A percentile compares a stretch with the other conserved stretches of the same genome.
Evolutionary conservation across 2,113 vertebrate genomes (phyloP).

Genomic region (Bagarius yarrelli): DNA sequence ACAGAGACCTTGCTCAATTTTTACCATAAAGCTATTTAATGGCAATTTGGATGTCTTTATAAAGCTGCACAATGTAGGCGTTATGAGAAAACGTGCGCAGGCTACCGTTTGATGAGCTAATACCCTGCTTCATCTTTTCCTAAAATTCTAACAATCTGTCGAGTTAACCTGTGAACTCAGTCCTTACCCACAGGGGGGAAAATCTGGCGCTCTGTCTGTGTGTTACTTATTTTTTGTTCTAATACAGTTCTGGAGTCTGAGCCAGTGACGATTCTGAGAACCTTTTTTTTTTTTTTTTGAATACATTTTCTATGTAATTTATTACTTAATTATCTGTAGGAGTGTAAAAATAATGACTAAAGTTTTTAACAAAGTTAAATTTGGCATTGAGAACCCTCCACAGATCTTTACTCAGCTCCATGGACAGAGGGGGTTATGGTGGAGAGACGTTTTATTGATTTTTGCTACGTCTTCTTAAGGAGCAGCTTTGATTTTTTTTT

Average conservation of each 20-base stretch:
- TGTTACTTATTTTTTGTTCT: background rate
- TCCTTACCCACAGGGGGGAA: slow-evolving; percentile 29
- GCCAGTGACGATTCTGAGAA: background rate
- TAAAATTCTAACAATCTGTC: slow-evolving; percentile 34
- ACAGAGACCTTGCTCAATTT: slow-evolving; percentile 85
- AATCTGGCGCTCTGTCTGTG: slow-evolving; percentile 1
- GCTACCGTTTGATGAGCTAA: slow-evolving; percentile 69
- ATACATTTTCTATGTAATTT: background rate
- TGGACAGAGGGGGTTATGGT: background rate
- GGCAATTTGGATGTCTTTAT: slow-evolving; percentile 94
- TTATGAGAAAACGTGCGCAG: slow-evolving; percentile 65
- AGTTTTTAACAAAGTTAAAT: background rate
- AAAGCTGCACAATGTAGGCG: slow-evolving; percentile 79
- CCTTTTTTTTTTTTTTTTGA: background rate
- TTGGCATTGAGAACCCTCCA: background rate
- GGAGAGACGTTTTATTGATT: background rate
- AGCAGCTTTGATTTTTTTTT: background rate
- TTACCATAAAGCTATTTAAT: slow-evolving; percentile 95
- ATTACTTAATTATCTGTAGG: background rate
- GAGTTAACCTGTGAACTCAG: slow-evolving; percentile 25
- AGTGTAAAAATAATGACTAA: background rate
- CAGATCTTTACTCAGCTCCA: background rate
- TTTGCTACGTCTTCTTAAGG: too few species aligned
- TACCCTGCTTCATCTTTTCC: slow-evolving; percentile 21
- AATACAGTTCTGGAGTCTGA: background rate